These are phyloP conservation scores for Diuraphis noxia DNA, from an alignment of 1,140 invertebrate genomes.

Conservation along the genomic window DNA sequence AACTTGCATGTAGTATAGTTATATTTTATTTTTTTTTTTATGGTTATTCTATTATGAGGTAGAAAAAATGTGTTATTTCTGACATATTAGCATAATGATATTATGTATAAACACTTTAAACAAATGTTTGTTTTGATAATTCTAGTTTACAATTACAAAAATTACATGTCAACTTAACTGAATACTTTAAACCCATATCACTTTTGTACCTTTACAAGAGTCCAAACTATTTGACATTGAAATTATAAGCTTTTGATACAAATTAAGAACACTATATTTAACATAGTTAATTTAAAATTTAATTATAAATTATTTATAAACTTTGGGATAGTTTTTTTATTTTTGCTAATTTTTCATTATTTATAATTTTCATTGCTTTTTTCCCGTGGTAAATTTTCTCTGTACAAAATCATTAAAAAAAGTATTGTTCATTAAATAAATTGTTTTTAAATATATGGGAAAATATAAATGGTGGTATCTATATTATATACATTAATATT, in stretches of 20 bases:
- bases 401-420: no score
- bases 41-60: neutral
- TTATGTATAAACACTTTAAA: neutral
- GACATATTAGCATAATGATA: neutral
- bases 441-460: no score
- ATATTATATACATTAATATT: neutral
- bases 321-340: no score
- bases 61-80: neutral
- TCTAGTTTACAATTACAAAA: neutral
- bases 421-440: no score
- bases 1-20: neutral
- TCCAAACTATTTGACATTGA: neutral
- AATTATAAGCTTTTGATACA: neutral
- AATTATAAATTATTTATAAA: neutral
- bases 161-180: neutral
- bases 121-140: conserved; percentile 17
- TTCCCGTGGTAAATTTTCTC: no score
- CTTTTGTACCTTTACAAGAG: neutral
- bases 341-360: no score
- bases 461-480: no score
- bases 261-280: neutral
- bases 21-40: conserved; percentile 1
- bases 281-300: neutral
- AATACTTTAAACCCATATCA: neutral
- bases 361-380: no score